Evolutionary conservation across 2,797 vertebrate species (phyloP).

Genomic region (Gadopsis bispinosus): DNA sequence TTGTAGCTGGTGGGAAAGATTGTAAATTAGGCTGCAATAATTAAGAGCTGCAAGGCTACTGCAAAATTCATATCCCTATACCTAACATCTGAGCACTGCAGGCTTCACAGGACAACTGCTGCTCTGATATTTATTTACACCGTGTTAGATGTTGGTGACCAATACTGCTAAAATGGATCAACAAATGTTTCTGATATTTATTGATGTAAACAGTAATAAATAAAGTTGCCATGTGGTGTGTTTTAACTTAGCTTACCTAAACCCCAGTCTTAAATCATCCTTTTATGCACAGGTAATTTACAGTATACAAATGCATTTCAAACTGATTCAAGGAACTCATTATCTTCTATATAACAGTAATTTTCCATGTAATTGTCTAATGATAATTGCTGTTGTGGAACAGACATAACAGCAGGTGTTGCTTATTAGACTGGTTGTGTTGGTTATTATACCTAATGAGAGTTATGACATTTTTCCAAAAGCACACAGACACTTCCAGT

Average conservation of each 20-base stretch:
- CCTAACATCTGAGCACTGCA: constrained; percentile 42
- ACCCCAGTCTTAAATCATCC: background rate
- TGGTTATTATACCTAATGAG: constrained; percentile 12
- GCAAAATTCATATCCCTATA: constrained; percentile 53
- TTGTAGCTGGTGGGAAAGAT: constrained; percentile 27
- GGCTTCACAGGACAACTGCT: constrained; percentile 30
- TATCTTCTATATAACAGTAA: background rate
- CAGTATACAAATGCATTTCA: background rate
- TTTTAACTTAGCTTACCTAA: background rate
- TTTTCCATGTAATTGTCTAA: constrained; percentile 13
- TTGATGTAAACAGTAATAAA: background rate
- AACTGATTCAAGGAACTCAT: constrained; percentile 6
- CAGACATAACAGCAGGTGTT: background rate
- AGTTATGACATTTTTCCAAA: background rate
- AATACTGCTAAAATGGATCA: background rate
- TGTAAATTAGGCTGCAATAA: constrained; percentile 60
- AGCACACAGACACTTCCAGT: constrained; percentile 4
- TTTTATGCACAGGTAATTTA: constrained; percentile 1
- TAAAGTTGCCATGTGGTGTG: background rate
- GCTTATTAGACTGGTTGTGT: constrained; percentile 8
- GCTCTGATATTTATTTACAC: background rate
- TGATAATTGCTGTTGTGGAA: constrained; percentile 21
- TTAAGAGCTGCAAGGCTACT: constrained; percentile 55
- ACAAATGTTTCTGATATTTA: background rate
- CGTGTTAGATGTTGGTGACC: background rate